Conservation (phyloP, 2,888 invertebrate genomes). For the Ormyrus nitidulus region DNA sequence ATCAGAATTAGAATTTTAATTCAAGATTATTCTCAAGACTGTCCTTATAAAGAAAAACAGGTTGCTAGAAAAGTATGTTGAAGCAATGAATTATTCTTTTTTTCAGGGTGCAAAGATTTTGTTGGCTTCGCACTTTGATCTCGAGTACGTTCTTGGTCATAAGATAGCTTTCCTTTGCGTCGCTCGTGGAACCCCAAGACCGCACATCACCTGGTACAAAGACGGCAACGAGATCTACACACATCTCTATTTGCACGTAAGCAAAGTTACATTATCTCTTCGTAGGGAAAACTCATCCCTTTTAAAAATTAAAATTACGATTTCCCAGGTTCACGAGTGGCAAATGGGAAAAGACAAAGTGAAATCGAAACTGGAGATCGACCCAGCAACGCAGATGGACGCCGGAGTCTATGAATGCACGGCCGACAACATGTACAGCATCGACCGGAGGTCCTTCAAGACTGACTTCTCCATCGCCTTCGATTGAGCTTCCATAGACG, state of each 20-base stretch:
- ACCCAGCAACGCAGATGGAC: slow-evolving; percentile 97
- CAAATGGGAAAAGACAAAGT: slow-evolving; percentile 87
- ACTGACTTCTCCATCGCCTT: slow-evolving; percentile 95
- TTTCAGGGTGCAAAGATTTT: slow-evolving; percentile 91
- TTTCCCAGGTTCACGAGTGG: slow-evolving; percentile 90
- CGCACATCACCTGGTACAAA: slow-evolving; percentile 97
- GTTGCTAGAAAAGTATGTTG: too few species aligned
- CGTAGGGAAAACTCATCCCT: not conserved
- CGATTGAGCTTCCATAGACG: slow-evolving; percentile 78
- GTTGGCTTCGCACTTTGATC: slow-evolving; percentile 93
- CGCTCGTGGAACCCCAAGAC: slow-evolving; percentile 91
- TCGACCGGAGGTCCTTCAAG: slow-evolving; percentile 93
- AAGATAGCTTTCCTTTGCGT: slow-evolving; percentile 95
- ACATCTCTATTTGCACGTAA: slow-evolving; percentile 90
- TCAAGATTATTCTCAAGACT: too few species aligned
- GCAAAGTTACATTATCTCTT: slow-evolving; percentile 24
- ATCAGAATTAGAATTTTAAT: not conserved
- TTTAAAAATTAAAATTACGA: slow-evolving; percentile 15
- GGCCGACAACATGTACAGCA: slow-evolving; percentile 95
- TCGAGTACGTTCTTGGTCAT: slow-evolving; percentile 94
- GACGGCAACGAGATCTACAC: slow-evolving; percentile 95
- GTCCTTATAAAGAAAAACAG: too few species aligned
- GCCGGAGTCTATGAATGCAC: slow-evolving; percentile 96
- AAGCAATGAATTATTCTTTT: slow-evolving; percentile 10
- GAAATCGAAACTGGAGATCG: slow-evolving; percentile 95